These are phyloP conservation scores for Pecten maximus DNA, from an alignment of 2,888 invertebrate genomes.

Conservation along the genomic window DNA sequence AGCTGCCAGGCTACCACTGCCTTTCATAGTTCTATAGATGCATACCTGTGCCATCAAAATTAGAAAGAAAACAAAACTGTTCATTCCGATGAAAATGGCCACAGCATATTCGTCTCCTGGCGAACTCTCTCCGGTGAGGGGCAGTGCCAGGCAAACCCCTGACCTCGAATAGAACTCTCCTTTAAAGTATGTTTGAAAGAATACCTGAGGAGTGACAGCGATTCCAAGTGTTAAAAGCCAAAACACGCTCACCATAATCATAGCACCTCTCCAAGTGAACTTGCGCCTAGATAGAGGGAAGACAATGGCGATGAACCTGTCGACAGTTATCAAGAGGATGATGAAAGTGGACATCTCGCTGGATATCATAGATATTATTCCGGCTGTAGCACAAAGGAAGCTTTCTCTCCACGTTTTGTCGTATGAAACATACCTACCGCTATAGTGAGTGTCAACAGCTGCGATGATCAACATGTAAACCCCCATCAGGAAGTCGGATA, in stretches of 20 bases:
- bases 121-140: background rate
- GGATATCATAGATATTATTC: conserved; percentile 39
- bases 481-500: conserved; percentile 45
- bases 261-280: background rate
- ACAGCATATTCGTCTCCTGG: background rate
- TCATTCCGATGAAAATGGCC: background rate
- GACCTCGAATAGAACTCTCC: conserved; percentile 2
- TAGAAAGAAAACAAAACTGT: background rate
- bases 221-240: conserved; percentile 26
- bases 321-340: conserved; percentile 39
- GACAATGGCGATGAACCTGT: conserved; percentile 38
- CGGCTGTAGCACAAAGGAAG: conserved; percentile 9
- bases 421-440: conserved; percentile 38
- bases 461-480: conserved; percentile 42
- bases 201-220: conserved; percentile 10
- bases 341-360: conserved; percentile 42
- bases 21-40: background rate
- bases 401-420: conserved; percentile 42
- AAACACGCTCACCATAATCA: background rate
- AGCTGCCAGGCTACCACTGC: background rate
- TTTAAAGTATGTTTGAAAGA: background rate
- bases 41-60: background rate
- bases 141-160: background rate
- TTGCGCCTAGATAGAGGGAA: conserved; percentile 31
- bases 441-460: background rate